Evolutionary conservation across 2,888 invertebrate genomes (phyloP).

Genomic region (Ferdinandea cuprea): DNA sequence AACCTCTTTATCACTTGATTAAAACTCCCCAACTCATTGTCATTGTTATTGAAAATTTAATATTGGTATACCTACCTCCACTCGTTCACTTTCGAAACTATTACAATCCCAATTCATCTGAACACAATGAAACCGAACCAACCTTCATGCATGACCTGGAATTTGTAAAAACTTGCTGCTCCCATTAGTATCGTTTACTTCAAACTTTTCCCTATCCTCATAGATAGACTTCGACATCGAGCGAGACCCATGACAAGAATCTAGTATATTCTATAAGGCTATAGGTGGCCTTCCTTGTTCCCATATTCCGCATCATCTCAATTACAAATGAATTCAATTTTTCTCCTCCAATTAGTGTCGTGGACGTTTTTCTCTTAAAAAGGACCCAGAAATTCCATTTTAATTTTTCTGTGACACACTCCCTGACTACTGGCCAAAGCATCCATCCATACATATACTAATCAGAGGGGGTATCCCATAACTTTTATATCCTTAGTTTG

Average conservation of each 20-base stretch:
- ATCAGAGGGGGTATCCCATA: slow-evolving; percentile 41
- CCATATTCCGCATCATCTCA: slow-evolving; percentile 38
- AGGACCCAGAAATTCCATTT: slow-evolving; percentile 14
- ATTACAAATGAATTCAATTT: slow-evolving; percentile 70
- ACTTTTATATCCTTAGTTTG: slow-evolving; percentile 29
- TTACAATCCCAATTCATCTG: too few species aligned
- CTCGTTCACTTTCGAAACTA: too few species aligned
- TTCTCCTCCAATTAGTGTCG: slow-evolving; percentile 64
- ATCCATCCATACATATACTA: slow-evolving; percentile 26
- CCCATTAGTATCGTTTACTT: slow-evolving; percentile 1
- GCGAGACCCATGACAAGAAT: slow-evolving; percentile 52
- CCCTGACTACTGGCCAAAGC: slow-evolving; percentile 15
- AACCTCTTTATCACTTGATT: too few species aligned
- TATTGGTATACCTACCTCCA: too few species aligned
- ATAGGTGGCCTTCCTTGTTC: not conserved
- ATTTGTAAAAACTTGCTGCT: not conserved
- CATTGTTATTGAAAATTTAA: too few species aligned
- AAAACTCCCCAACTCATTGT: too few species aligned
- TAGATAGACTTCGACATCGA: slow-evolving; percentile 30
- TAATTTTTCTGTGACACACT: slow-evolving; percentile 54
- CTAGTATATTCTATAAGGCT: not conserved
- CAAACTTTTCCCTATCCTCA: not conserved
- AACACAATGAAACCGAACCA: too few species aligned
- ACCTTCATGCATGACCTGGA: not conserved
- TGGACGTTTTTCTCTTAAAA: slow-evolving; percentile 21